These are phyloP conservation scores for Leptosomus discolor DNA, from an alignment of 2,113 vertebrate species.

Conservation along the genomic window DNA sequence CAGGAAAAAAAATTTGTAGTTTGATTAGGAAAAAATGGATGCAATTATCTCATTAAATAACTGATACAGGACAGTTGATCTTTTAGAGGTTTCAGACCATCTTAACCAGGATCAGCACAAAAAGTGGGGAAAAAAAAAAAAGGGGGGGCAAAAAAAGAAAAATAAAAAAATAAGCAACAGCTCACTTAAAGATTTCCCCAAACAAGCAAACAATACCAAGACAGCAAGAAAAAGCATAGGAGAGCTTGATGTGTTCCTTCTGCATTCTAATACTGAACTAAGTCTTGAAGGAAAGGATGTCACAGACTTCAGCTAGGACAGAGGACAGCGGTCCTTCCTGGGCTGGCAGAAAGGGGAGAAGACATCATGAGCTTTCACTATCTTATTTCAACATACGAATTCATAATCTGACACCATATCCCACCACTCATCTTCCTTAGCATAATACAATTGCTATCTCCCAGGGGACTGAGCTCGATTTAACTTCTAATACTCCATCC, in stretches of 20 bases:
- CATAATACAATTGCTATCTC: not conserved
- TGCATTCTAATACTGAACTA: not conserved
- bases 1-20: fast-evolving
- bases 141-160: too few relatives aligned
- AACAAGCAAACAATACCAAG: not conserved
- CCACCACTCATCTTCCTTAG: not conserved
- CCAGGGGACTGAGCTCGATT: not conserved
- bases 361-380: not conserved
- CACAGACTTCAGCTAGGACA: not conserved
- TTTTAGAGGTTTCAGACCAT: not conserved
- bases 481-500: fast-evolving
- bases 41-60: not conserved
- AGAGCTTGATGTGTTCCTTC: not conserved
- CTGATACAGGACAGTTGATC: not conserved
- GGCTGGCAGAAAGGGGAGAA: not conserved
- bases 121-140: too few relatives aligned
- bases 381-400: not conserved
- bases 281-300: not conserved
- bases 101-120: not conserved
- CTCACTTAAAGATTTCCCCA: not conserved
- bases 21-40: not conserved
- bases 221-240: not conserved
- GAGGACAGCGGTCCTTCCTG: not conserved
- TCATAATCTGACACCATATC: not conserved
- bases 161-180: not conserved